phyloP scores from a whole-genome alignment of 2,888 invertebrate species.

The Tetranychus truncatus region DNA sequence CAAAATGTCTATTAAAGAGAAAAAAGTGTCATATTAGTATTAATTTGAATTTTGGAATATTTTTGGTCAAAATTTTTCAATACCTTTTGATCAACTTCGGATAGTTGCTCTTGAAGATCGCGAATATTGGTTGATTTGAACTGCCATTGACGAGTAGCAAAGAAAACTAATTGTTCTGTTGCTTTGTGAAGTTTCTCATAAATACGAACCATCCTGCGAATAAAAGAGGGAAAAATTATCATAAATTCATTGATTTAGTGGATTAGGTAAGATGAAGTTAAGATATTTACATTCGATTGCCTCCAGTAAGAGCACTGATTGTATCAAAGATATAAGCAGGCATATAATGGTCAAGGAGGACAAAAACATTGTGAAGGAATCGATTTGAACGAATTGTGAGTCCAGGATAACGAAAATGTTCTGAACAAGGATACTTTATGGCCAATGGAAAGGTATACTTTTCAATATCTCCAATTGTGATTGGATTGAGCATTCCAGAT shows the following conservation, averaged over 20 bases:
- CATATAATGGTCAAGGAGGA: neutral
- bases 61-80: neutral
- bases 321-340: constrained; percentile 1
- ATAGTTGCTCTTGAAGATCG: neutral
- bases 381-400: neutral
- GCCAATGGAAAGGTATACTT: constrained; percentile 52
- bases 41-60: neutral
- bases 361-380: constrained; percentile 4
- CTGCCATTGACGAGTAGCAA: constrained; percentile 65
- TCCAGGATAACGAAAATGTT: constrained; percentile 56
- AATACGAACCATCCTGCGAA: neutral
- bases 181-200: constrained; percentile 8
- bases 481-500: constrained; percentile 63
- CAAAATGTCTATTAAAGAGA: constrained; percentile 41
- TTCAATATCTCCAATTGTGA: constrained; percentile 66
- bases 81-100: neutral
- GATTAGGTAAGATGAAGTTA: neutral
- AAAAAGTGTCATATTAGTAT: neutral
- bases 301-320: neutral
- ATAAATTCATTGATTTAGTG: neutral
- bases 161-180: constrained; percentile 47
- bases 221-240: neutral
- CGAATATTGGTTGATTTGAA: constrained; percentile 47
- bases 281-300: neutral
- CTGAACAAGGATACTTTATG: constrained; percentile 58